Base-by-base conservation (phyloP, 2,888 invertebrate genomes). In the Drosophila colorata region DNA sequence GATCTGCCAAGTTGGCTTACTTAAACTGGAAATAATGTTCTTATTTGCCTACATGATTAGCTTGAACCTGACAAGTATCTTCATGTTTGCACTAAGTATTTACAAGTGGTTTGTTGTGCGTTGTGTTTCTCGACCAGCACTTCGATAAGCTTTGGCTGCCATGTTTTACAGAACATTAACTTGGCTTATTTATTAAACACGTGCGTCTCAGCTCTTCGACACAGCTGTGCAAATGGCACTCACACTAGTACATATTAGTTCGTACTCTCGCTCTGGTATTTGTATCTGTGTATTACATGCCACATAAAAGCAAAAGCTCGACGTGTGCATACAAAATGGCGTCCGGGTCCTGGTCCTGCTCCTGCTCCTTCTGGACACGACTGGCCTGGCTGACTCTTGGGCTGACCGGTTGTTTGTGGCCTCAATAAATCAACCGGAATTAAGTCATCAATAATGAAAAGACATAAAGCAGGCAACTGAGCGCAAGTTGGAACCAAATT, bases 361-460 rank as follows among this genome's bases (percentile, higher is more conserved):
- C 48, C 63, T 20, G 51, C 59, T 70, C 58, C 58, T 64, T 33
- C 57, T 44, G 61, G 47, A 25, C 59, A 44, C 46, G 48, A 55
- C 56, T 72, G 72, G 57, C 37, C 9, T 4, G 28, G 16, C 41
- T 28, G 63, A 52, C 48, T 43, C 63, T 56, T 44, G 16, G 55
- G 14, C 68, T 70, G 78, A 66, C 68, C 74, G 74, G 74, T 67
- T 74, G 76, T 70, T 74, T 82, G 77, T 80, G 75, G 77, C 82
- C 77, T 82, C 80, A 84, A 90, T 89, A 89, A 87, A 89, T 89
- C 90, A 89, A 81, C 76, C 52, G 78, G 88, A 89, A 89, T 90
- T 89, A 88, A 89, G 89, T 80, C 89, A 90, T 89, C 90, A 89
- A 89, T 89, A 90, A 89, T 85, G 75, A 64, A 76, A 85, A 78